A percentile compares a stretch with the other conserved stretches of the same genome.
These are phyloP conservation scores for Scolopax mira DNA, from an alignment of 2,113 vertebrate genomes.

Conservation along the genomic window DNA sequence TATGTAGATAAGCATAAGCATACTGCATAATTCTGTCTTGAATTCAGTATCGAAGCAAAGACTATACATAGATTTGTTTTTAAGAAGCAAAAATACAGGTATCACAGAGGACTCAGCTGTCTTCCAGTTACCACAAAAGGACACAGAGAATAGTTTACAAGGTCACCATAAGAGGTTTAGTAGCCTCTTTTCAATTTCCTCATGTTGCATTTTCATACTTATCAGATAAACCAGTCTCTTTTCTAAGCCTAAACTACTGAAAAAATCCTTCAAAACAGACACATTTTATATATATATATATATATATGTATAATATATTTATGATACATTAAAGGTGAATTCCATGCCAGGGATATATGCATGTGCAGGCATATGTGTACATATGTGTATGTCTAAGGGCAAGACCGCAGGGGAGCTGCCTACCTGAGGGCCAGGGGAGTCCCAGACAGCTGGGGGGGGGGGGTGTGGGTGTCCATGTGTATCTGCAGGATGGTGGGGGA, in stretches of 20 bases:
- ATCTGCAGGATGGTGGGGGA: background rate
- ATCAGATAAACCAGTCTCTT: background rate
- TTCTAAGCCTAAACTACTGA: background rate
- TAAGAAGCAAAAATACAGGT: background rate
- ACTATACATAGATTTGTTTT: background rate
- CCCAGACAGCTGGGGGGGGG: background rate
- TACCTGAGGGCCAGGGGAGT: background rate
- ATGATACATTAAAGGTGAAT: background rate
- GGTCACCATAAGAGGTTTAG: background rate
- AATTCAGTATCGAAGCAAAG: background rate
- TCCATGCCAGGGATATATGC: background rate
- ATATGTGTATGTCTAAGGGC: background rate
- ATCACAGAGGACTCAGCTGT: background rate
- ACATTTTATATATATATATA: background rate
- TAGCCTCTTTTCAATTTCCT: background rate
- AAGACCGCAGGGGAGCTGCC: background rate
- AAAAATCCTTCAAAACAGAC: background rate
- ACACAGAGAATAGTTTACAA: background rate
- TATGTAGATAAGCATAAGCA: background rate
- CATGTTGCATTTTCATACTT: background rate
- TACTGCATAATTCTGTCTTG: background rate
- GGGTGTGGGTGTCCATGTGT: rapidly evolving
- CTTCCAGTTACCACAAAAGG: background rate
- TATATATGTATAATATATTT: too few relatives aligned
- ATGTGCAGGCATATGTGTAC: rapidly evolving